Percentiles rank a stretch among this genome's conserved stretches.
Conservation (phyloP, 2,113 vertebrate genomes). For the Atlantisia rogersi region DNA sequence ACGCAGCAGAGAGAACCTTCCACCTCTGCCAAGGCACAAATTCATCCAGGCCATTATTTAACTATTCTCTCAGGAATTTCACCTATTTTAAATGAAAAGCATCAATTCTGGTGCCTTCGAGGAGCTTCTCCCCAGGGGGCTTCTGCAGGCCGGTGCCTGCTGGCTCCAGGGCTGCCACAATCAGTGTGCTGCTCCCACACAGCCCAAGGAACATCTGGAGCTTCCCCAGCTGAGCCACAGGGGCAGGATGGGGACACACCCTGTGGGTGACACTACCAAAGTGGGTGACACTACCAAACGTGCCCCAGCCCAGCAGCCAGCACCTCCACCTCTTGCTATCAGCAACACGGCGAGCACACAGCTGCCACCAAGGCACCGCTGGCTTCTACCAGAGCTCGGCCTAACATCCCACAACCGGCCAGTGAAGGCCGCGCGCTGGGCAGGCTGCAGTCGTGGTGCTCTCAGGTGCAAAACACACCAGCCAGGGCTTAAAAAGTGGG, state of each 20-base stretch:
- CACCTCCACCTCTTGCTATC: not conserved
- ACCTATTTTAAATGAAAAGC: conserved; percentile 9
- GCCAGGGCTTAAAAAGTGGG: not conserved
- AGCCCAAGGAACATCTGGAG: rapidly evolving
- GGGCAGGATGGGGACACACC: rapidly evolving
- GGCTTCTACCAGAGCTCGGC: too few species aligned
- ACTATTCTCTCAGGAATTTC: not conserved
- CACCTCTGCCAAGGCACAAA: not conserved
- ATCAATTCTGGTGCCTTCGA: not conserved
- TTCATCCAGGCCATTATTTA: not conserved
- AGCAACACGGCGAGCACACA: not conserved
- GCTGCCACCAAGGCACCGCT: not conserved
- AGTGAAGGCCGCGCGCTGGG: too few species aligned
- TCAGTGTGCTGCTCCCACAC: not conserved
- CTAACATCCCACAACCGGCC: rapidly evolving
- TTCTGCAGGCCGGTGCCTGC: not conserved
- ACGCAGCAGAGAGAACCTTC: not conserved
- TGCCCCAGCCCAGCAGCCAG: too few species aligned
- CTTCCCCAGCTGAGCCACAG: rapidly evolving
- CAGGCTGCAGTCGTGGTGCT: too few species aligned
- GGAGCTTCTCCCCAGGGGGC: not conserved
- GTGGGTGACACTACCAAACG: too few species aligned
- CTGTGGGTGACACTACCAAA: too few species aligned
- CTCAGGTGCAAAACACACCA: not conserved
- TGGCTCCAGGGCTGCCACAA: not conserved